Conservation (phyloP, 2,888 invertebrate species). For the Ormyrus labotus region DNA sequence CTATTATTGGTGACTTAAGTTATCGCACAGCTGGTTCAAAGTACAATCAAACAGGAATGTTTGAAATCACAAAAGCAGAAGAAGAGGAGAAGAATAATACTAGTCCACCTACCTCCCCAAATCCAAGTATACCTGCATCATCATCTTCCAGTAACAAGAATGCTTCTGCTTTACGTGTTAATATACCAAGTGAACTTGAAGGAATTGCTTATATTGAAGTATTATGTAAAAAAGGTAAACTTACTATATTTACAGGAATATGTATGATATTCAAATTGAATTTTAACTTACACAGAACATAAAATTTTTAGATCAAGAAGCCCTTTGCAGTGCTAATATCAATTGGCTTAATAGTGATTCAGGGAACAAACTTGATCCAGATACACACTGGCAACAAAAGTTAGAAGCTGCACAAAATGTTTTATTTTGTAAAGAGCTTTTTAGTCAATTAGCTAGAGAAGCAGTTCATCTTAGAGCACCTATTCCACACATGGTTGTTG, state of each 20-base stretch:
- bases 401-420: constrained; percentile 98
- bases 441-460: constrained; percentile 94
- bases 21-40: constrained; percentile 97
- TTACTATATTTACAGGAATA: too few relatives aligned
- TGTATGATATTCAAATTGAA: neutral
- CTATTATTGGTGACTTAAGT: constrained; percentile 96
- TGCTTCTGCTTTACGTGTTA: constrained; percentile 89
- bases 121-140: constrained; percentile 76
- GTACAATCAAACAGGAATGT: constrained; percentile 94
- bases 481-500: constrained; percentile 97
- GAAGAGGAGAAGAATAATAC: constrained; percentile 79
- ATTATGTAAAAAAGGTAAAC: constrained; percentile 90
- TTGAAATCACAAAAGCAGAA: constrained; percentile 96
- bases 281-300: neutral
- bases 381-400: constrained; percentile 95
- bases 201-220: constrained; percentile 98
- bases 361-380: constrained; percentile 81
- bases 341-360: constrained; percentile 87
- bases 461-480: constrained; percentile 95
- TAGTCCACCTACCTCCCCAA: constrained; percentile 78
- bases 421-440: constrained; percentile 96
- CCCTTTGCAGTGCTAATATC: constrained; percentile 89
- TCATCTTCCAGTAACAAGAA: constrained; percentile 76
- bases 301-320: constrained; percentile 86
- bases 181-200: constrained; percentile 95